phyloP scores from a whole-genome alignment of 2,113 vertebrate species.

The Xerus inauris region DNA sequence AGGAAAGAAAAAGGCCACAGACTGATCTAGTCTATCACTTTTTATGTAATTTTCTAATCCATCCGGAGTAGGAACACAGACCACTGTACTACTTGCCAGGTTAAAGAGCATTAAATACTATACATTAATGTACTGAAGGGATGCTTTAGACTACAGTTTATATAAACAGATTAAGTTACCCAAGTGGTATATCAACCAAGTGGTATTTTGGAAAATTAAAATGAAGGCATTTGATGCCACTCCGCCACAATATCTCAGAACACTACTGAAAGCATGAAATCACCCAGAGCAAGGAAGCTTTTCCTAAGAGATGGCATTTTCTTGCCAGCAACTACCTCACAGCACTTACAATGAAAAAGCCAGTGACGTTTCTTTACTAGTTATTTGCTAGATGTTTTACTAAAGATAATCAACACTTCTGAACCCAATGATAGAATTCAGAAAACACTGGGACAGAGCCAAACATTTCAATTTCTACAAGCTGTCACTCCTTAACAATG shows the following conservation, averaged over 20 bases:
- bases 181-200: background rate
- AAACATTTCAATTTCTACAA: background rate
- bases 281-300: background rate
- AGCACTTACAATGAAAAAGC: background rate
- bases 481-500: background rate
- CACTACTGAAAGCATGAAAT: background rate
- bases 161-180: background rate
- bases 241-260: background rate
- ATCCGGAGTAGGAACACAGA: background rate
- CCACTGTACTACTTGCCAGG: too few relatives aligned
- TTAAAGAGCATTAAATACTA: background rate
- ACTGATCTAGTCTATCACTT: background rate
- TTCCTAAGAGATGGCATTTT: background rate
- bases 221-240: background rate
- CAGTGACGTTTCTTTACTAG: background rate
- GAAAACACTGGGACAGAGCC: background rate
- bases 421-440: background rate
- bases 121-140: background rate
- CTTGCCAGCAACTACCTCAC: slow-evolving; percentile 46
- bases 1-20: background rate
- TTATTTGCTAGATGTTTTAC: background rate
- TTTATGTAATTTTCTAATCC: background rate
- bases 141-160: background rate
- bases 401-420: background rate
- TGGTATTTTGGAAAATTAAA: slow-evolving; percentile 30